Evolutionary conservation across 2,113 vertebrate genomes (phyloP).

Genomic region (Oryzias woworae): DNA sequence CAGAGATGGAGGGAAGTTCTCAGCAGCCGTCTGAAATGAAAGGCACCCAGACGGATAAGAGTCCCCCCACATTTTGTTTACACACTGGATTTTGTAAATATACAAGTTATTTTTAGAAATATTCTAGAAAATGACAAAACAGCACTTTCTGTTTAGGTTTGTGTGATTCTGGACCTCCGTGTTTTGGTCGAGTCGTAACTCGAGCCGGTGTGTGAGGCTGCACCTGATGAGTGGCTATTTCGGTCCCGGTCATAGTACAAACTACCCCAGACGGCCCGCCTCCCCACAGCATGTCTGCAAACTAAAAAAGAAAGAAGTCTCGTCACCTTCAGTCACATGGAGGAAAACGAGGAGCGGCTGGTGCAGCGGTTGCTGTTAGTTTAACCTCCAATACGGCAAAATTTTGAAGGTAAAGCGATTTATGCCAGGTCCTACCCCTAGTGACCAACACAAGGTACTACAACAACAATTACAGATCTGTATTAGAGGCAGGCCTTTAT

Average conservation of each 20-base stretch:
- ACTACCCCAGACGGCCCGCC: conserved; percentile 34
- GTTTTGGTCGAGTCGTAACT: conserved; percentile 75
- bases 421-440: not conserved
- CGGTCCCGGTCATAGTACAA: conserved; percentile 73
- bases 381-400: conserved; percentile 18
- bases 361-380: conserved; percentile 60
- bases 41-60: not conserved
- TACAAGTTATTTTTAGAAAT: conserved; percentile 42
- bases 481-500: too few species aligned
- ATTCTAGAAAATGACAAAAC: conserved; percentile 5
- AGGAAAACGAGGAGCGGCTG: conserved; percentile 73
- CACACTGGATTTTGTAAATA: conserved; percentile 58
- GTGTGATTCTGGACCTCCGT: conserved; percentile 50
- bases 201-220: conserved; percentile 67
- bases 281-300: conserved; percentile 20
- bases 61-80: conserved; percentile 65
- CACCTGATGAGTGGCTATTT: conserved; percentile 83
- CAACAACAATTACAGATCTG: conserved; percentile 2
- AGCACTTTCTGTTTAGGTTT: conserved; percentile 68
- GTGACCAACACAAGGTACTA: conserved; percentile 1
- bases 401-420: not conserved
- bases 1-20: conserved; percentile 78
- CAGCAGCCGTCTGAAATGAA: conserved; percentile 46
- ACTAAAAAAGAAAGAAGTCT: conserved; percentile 11
- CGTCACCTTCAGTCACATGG: conserved; percentile 71